Percentiles rank a stretch among this genome's conserved stretches.
Evolutionary conservation across 2,888 invertebrate species (phyloP).

Genomic region (Oligia strigilis): DNA sequence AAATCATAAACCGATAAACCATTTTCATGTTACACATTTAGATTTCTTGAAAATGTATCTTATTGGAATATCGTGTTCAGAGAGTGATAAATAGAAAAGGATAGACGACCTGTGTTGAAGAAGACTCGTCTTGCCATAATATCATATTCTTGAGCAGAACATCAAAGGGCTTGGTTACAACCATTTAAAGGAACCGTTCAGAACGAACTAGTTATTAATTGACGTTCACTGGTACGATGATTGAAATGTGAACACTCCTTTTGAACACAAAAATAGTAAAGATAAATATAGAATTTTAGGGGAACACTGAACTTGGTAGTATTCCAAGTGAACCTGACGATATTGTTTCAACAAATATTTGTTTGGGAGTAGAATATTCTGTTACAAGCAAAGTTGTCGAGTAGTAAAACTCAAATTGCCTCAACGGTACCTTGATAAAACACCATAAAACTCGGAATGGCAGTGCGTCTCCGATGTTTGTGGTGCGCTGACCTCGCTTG

Average conservation of each 20-base stretch:
- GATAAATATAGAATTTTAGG: slow-evolving; percentile 68
- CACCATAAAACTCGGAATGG: slow-evolving; percentile 81
- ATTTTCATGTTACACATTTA: not conserved
- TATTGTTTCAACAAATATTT: slow-evolving; percentile 50
- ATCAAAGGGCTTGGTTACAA: slow-evolving; percentile 77
- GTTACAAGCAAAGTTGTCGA: slow-evolving; percentile 56
- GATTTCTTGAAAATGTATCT: slow-evolving; percentile 7
- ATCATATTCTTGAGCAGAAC: slow-evolving; percentile 75
- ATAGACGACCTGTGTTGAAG: slow-evolving; percentile 65
- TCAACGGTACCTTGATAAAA: slow-evolving; percentile 84
- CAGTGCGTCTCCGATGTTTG: slow-evolving; percentile 76
- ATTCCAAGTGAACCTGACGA: slow-evolving; percentile 42
- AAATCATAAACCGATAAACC: slow-evolving; percentile 21
- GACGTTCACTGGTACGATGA: slow-evolving; percentile 76
- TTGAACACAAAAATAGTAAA: slow-evolving; percentile 71
- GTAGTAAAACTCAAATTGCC: slow-evolving; percentile 78
- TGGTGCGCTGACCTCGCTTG: slow-evolving; percentile 81
- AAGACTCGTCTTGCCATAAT: slow-evolving; percentile 69
- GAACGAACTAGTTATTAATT: slow-evolving; percentile 76
- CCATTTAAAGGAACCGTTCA: slow-evolving; percentile 70
- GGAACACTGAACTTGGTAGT: slow-evolving; percentile 62
- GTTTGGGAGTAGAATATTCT: slow-evolving; percentile 51
- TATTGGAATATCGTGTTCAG: slow-evolving; percentile 63
- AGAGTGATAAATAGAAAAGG: slow-evolving; percentile 68
- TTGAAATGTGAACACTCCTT: slow-evolving; percentile 79